phyloP scores from a whole-genome alignment of 1,140 invertebrate species.

The Hormaphis cornu region DNA sequence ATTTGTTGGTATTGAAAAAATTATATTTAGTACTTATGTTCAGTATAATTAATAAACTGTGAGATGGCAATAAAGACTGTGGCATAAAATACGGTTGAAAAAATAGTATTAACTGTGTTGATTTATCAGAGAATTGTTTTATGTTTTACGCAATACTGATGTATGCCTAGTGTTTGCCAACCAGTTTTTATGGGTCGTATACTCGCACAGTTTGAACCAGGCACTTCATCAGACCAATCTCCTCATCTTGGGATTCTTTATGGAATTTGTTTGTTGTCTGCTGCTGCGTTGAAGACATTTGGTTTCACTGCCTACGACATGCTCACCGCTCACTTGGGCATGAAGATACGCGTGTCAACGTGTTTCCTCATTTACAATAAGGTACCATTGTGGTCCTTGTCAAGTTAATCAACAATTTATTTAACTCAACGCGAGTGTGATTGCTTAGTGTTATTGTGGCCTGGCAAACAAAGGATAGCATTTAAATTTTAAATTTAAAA shows the following conservation, averaged over 20 bases:
- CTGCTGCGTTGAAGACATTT: constrained; percentile 58
- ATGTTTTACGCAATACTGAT: constrained; percentile 12
- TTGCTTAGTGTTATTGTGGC: not conserved
- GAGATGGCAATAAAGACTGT: too few relatives aligned
- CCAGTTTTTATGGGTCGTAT: constrained; percentile 42
- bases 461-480: constrained; percentile 12
- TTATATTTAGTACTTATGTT: too few relatives aligned
- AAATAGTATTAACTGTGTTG: not conserved
- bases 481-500: not conserved
- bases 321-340: constrained; percentile 59
- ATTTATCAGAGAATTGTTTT: constrained; percentile 17
- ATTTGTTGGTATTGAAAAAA: too few relatives aligned
- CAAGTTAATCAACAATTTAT: not conserved
- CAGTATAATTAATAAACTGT: too few relatives aligned
- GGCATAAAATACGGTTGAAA: too few relatives aligned
- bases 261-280: constrained; percentile 56
- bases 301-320: constrained; percentile 72
- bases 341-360: constrained; percentile 68
- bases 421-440: constrained; percentile 3
- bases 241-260: constrained; percentile 56
- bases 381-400: constrained; percentile 44
- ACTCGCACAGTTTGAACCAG: constrained; percentile 41
- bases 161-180: constrained; percentile 35
- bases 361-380: constrained; percentile 75
- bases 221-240: constrained; percentile 40